Percentiles rank a stretch among this genome's conserved stretches.
phyloP scores from a whole-genome alignment of 2,888 invertebrate genomes.

The Lepidochitona cinerea region DNA sequence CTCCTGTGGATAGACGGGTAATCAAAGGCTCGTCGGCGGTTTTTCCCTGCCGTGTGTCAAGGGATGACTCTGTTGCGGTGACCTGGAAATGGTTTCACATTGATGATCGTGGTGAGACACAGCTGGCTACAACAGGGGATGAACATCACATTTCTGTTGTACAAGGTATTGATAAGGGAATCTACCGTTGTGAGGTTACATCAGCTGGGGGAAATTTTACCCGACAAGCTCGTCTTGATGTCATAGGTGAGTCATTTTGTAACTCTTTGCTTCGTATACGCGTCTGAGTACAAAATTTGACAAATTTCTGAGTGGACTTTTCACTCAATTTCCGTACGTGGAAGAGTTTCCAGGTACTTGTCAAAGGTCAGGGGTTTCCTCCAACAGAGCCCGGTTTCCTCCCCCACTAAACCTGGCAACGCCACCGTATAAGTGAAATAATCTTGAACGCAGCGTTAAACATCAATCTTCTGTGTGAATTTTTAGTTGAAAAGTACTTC shows the following conservation, averaged over 20 bases:
- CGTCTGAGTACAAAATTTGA: no score
- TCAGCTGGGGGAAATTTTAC: slow-evolving; percentile 94
- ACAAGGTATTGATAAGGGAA: slow-evolving; percentile 86
- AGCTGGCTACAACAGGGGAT: slow-evolving; percentile 15
- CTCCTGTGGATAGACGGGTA: slow-evolving; percentile 91
- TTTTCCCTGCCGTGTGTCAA: slow-evolving; percentile 90
- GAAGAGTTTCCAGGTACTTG: no score
- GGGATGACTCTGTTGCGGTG: slow-evolving; percentile 80
- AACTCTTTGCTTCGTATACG: no score
- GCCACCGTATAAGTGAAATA: no score
- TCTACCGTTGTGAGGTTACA: slow-evolving; percentile 91
- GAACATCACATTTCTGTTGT: slow-evolving; percentile 29
- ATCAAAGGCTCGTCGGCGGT: slow-evolving; percentile 93
- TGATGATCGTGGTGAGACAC: slow-evolving; percentile 8
- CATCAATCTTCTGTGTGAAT: no score
- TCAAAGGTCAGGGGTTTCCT: no score
- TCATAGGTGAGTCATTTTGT: slow-evolving; percentile 82
- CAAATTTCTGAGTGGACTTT: no score
- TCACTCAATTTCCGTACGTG: no score
- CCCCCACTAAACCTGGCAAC: no score
- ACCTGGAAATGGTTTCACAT: slow-evolving; percentile 61
- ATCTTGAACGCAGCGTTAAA: no score
- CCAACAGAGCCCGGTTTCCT: no score
- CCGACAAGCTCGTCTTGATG: slow-evolving; percentile 84
- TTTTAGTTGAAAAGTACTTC: no score